phyloP scores from a whole-genome alignment of 2,888 invertebrate species.

The Drosophila kanekoi region DNA sequence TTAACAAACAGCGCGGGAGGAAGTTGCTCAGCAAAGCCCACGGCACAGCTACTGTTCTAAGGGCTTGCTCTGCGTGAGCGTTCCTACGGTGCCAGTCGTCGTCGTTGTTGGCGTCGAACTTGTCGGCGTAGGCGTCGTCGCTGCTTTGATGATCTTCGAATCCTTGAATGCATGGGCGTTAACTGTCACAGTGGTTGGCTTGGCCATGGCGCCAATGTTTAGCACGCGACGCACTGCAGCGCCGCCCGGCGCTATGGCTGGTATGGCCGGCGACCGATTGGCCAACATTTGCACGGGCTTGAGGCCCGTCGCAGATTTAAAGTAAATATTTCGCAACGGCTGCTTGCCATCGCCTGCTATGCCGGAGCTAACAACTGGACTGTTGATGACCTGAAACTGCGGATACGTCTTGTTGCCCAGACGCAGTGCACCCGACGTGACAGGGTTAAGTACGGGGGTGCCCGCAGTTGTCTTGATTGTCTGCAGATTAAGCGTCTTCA shows the following conservation, averaged over 20 bases:
- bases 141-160: slow-evolving; percentile 53
- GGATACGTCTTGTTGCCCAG: slow-evolving; percentile 56
- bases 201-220: slow-evolving; percentile 53
- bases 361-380: slow-evolving; percentile 14
- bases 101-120: slow-evolving; percentile 4
- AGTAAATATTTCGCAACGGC: slow-evolving; percentile 48
- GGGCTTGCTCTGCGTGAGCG: slow-evolving; percentile 20
- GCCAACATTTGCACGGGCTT: slow-evolving; percentile 65
- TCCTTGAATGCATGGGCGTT: slow-evolving; percentile 40
- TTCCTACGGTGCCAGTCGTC: slow-evolving; percentile 12
- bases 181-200: slow-evolving; percentile 40
- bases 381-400: slow-evolving; percentile 66
- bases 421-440: slow-evolving; percentile 40
- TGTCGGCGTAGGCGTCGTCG: slow-evolving; percentile 16
- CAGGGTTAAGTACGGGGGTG: slow-evolving; percentile 22
- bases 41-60: slow-evolving; percentile 19
- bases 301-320: slow-evolving; percentile 60
- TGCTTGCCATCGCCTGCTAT: slow-evolving; percentile 50
- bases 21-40: not conserved
- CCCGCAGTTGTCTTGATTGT: slow-evolving; percentile 48
- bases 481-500: slow-evolving; percentile 62
- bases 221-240: slow-evolving; percentile 62
- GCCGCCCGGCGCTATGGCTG: slow-evolving; percentile 46
- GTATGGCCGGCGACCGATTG: slow-evolving; percentile 47
- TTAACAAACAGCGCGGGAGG: slow-evolving; percentile 22